Evolutionary conservation across 1,140 invertebrate genomes (phyloP).

Genomic region (Musca vetustissima): DNA sequence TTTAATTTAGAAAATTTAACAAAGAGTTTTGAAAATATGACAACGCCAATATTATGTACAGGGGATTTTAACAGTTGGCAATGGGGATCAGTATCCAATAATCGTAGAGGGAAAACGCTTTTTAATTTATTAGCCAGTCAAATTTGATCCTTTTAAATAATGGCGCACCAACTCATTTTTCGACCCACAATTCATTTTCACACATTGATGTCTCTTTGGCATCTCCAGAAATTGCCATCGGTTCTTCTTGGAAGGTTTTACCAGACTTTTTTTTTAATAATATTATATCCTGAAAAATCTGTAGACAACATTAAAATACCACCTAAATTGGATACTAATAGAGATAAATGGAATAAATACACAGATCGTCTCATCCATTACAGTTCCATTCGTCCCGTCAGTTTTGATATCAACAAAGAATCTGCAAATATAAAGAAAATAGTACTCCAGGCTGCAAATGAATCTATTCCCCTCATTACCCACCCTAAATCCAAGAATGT

Average conservation of each 20-base stretch:
- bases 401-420: conserved; percentile 23
- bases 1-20: not conserved
- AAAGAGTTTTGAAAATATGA: not conserved
- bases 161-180: conserved; percentile 20
- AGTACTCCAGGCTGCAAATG: not conserved
- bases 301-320: not conserved
- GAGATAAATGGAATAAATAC: conserved; percentile 18
- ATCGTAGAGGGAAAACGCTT: conserved; percentile 16
- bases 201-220: conserved; percentile 8
- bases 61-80: conserved; percentile 27
- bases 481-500: not conserved
- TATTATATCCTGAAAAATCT: conserved; percentile 18
- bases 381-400: not conserved
- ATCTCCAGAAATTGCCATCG: not conserved
- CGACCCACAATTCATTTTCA: conserved; percentile 16
- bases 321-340: conserved; percentile 1
- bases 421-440: too few relatives aligned
- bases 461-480: conserved; percentile 10
- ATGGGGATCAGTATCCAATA: conserved; percentile 19
- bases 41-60: not conserved
- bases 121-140: conserved; percentile 8
- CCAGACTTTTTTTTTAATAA: not conserved
- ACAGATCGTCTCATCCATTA: not conserved
- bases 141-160: conserved; percentile 23
- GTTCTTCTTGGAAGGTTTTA: not conserved